Evolutionary conservation across 2,113 vertebrate species (phyloP).

Genomic region (Catharus bicknelli): DNA sequence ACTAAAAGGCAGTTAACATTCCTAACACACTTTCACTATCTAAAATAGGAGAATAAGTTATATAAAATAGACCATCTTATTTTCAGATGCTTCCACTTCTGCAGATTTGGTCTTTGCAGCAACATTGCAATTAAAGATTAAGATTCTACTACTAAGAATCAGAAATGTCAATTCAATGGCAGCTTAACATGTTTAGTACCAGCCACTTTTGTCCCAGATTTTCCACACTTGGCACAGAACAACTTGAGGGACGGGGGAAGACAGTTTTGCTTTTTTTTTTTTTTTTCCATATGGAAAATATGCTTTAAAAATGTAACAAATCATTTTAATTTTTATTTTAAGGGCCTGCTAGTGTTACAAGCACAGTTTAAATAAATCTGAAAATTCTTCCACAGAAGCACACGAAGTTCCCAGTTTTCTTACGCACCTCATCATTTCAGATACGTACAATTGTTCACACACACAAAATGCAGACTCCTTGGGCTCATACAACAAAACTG

Average conservation of each 20-base stretch:
- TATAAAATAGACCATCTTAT: slow-evolving; percentile 59
- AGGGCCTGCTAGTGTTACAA: neutral
- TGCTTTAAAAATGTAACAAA: neutral
- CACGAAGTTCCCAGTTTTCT: neutral
- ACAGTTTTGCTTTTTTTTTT: neutral
- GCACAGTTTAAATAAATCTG: slow-evolving; percentile 30
- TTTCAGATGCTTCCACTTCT: slow-evolving; percentile 22
- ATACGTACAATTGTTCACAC: neutral
- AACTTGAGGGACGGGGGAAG: neutral
- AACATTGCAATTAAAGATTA: slow-evolving; percentile 50
- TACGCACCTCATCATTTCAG: neutral
- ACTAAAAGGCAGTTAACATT: slow-evolving; percentile 42
- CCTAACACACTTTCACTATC: slow-evolving; percentile 27
- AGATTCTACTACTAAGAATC: neutral
- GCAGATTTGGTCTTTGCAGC: slow-evolving; percentile 57
- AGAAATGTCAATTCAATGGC: neutral
- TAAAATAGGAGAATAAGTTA: slow-evolving; percentile 57
- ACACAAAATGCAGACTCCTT: neutral
- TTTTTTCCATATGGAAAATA: neutral
- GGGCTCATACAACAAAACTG: neutral
- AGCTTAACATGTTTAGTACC: neutral
- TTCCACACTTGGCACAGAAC: neutral
- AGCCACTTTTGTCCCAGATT: neutral
- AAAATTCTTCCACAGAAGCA: slow-evolving; percentile 2
- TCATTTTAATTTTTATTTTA: neutral